A percentile compares a stretch with the other conserved stretches of the same genome.
These are phyloP conservation scores for Dorcus parallelipipedus DNA, from an alignment of 2,888 invertebrate species.

Conservation along the genomic window DNA sequence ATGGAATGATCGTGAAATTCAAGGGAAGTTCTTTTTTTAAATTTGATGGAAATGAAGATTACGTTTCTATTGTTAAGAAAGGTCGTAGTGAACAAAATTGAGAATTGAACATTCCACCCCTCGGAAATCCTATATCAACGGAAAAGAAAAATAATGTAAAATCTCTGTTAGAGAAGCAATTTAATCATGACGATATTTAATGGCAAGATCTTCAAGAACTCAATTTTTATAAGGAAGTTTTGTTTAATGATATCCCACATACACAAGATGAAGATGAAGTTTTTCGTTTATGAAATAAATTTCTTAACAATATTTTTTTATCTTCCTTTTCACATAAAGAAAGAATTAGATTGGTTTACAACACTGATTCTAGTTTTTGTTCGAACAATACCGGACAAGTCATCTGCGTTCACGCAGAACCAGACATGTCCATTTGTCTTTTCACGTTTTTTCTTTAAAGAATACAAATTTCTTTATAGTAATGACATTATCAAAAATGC, in stretches of 20 bases:
- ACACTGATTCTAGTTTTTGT: too few species aligned
- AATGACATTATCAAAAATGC: too few species aligned
- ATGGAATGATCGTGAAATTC: not conserved
- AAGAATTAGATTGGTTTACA: too few species aligned
- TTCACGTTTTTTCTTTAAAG: not conserved
- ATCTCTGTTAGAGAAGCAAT: conserved; percentile 8
- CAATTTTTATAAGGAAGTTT: conserved; percentile 9
- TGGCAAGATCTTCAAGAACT: conserved; percentile 9
- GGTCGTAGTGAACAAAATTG: conserved; percentile 1
- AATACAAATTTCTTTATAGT: too few species aligned
- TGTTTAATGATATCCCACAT: not conserved
- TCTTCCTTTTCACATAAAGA: too few species aligned
- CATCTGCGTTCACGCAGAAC: not conserved
- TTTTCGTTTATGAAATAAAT: not conserved
- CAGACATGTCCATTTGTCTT: not conserved
- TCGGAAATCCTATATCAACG: conserved; percentile 1
- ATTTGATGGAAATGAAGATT: not conserved
- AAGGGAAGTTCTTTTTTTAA: not conserved
- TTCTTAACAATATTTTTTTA: too few species aligned
- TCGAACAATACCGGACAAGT: too few species aligned
- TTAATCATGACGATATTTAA: conserved; percentile 5
- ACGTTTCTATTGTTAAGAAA: conserved; percentile 3
- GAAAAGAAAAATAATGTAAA: conserved; percentile 10
- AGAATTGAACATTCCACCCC: conserved; percentile 1
- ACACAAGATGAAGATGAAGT: not conserved